These are phyloP conservation scores for Serranus cabrilla DNA, from an alignment of 2,797 vertebrate species.

Conservation along the genomic window DNA sequence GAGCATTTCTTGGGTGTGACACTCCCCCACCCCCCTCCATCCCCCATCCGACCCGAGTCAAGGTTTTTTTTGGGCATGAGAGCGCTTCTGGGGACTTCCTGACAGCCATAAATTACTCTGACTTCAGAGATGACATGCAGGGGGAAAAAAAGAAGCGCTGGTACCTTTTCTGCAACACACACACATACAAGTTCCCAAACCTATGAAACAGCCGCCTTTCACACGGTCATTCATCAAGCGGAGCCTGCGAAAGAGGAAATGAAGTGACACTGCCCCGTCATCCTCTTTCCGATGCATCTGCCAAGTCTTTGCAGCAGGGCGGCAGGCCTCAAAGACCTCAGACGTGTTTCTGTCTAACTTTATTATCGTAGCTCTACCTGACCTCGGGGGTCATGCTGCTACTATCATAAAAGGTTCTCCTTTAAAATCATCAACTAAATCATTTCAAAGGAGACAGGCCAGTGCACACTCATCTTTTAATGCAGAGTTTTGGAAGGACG, in stretches of 20 bases:
- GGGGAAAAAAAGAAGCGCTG: not conserved
- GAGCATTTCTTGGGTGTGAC: slow-evolving; percentile 58
- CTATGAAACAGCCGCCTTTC: slow-evolving; percentile 51
- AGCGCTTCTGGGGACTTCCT: slow-evolving; percentile 70
- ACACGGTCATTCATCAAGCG: slow-evolving; percentile 72
- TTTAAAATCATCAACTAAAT: slow-evolving; percentile 11
- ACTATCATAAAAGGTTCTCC: slow-evolving; percentile 28
- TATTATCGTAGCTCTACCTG: slow-evolving; percentile 44
- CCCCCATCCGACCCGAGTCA: slow-evolving; percentile 38
- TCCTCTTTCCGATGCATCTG: slow-evolving; percentile 69
- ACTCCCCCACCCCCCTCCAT: slow-evolving; percentile 6
- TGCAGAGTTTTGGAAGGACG: not conserved
- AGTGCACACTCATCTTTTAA: not conserved
- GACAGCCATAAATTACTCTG: slow-evolving; percentile 67
- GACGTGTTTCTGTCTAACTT: slow-evolving; percentile 48
- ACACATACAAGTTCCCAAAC: slow-evolving; percentile 18
- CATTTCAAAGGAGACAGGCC: slow-evolving; percentile 15
- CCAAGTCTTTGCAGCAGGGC: slow-evolving; percentile 62
- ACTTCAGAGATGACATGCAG: slow-evolving; percentile 66
- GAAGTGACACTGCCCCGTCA: slow-evolving; percentile 66
- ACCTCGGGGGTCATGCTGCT: slow-evolving; percentile 37
- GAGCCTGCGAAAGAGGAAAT: slow-evolving; percentile 69
- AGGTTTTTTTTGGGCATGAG: slow-evolving; percentile 50
- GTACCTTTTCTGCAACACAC: slow-evolving; percentile 32
- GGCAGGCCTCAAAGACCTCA: slow-evolving; percentile 53